Evolutionary conservation across 2,888 invertebrate genomes (phyloP).

Genomic region (Noctua pronuba): DNA sequence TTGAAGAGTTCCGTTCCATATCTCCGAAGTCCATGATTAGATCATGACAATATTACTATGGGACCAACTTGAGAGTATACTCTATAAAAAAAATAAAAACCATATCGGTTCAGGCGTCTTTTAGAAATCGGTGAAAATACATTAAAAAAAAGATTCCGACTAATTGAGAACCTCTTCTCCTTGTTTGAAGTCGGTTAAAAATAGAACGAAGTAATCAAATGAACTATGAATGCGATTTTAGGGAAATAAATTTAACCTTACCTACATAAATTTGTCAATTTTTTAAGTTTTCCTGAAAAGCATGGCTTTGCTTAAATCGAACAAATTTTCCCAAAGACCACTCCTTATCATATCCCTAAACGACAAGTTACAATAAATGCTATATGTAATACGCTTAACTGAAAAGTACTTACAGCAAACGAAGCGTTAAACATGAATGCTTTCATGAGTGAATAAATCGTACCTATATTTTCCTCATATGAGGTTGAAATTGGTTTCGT

Average conservation of each 20-base stretch:
- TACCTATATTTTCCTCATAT: background rate
- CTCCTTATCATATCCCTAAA: background rate
- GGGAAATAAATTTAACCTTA: background rate
- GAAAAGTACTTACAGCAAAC: background rate
- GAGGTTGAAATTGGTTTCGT: conserved; percentile 16
- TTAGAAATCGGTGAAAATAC: too few relatives aligned
- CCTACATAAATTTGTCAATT: too few relatives aligned
- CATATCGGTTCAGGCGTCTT: too few relatives aligned
- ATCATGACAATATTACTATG: too few relatives aligned
- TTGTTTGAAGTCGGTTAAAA: background rate
- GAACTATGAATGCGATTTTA: background rate
- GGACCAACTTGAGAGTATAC: too few relatives aligned
- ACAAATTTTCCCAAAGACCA: background rate
- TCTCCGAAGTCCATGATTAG: too few relatives aligned
- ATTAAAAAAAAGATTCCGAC: too few relatives aligned
- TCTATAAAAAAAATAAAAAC: too few relatives aligned
- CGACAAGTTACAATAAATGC: background rate
- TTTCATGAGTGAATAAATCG: background rate
- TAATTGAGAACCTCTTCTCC: too few relatives aligned
- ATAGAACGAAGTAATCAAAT: background rate
- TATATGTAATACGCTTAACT: background rate
- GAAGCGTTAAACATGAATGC: background rate
- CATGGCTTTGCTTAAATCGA: background rate
- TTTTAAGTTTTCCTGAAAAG: background rate
- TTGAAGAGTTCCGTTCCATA: too few relatives aligned